Percentiles rank a stretch among this genome's conserved stretches.
Evolutionary conservation across 2,113 vertebrate genomes (phyloP).

Genomic region (Azemiops feae): DNA sequence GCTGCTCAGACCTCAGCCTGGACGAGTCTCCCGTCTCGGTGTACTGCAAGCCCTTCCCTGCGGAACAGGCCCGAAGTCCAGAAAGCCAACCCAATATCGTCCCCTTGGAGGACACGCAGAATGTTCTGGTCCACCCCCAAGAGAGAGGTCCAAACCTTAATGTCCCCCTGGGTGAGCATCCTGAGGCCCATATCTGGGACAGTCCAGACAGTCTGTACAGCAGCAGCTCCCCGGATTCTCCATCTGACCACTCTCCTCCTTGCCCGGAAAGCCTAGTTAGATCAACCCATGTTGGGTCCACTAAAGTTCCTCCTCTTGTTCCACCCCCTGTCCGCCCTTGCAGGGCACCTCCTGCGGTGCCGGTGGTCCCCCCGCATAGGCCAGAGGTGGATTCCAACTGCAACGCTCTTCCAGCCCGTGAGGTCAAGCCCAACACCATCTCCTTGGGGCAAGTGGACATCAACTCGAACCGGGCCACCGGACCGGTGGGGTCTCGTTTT

Average conservation of each 20-base stretch:
- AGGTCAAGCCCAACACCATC: accelerated
- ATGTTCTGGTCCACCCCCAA: not conserved
- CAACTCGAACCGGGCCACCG: accelerated
- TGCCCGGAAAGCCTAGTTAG: accelerated
- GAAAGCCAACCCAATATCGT: slow-evolving; percentile 41
- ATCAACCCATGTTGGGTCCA: not conserved
- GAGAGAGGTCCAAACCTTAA: slow-evolving; percentile 36
- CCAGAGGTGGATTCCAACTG: slow-evolving; percentile 68
- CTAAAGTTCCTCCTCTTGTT: accelerated
- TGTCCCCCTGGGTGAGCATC: accelerated
- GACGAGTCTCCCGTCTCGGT: slow-evolving; percentile 82
- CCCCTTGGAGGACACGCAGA: slow-evolving; percentile 39
- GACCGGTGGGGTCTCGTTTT: not conserved
- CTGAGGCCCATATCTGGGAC: accelerated
- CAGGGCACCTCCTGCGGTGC: not conserved
- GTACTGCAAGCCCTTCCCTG: slow-evolving; percentile 68
- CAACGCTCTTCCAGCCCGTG: slow-evolving; percentile 56
- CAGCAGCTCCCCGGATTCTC: slow-evolving; percentile 45
- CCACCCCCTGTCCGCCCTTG: not conserved
- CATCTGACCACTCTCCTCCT: not conserved
- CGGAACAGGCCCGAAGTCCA: slow-evolving; percentile 56
- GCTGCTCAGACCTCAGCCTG: slow-evolving; percentile 90
- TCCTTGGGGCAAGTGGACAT: accelerated
- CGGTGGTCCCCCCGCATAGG: accelerated
- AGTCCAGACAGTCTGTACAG: slow-evolving; percentile 73